Evolutionary conservation across 2,113 vertebrate genomes (phyloP).

Genomic region (Naja naja): DNA sequence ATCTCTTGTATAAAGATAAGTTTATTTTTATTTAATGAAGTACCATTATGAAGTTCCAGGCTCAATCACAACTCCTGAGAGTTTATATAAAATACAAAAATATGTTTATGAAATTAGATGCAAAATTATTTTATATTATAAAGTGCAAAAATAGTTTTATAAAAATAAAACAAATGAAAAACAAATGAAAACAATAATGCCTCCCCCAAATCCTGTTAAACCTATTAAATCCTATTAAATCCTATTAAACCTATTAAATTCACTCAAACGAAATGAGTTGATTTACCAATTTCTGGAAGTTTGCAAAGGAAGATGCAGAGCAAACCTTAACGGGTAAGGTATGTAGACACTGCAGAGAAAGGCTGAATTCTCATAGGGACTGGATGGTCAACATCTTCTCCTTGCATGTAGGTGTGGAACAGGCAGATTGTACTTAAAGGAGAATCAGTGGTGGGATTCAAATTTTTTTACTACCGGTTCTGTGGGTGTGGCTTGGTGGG

Average conservation of each 20-base stretch:
- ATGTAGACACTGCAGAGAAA: not conserved
- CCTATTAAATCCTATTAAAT: too few species aligned
- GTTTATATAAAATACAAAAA: not conserved
- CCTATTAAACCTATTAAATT: not conserved
- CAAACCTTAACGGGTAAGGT: not conserved
- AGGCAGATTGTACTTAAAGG: not conserved
- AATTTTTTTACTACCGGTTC: too few species aligned
- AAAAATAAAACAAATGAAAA: not conserved
- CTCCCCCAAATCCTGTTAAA: not conserved
- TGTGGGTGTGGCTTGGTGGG: too few species aligned
- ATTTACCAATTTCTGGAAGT: not conserved
- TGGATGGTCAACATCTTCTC: not conserved
- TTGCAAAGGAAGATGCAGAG: not conserved
- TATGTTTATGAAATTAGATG: not conserved
- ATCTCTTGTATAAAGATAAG: conserved; percentile 7
- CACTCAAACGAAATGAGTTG: not conserved
- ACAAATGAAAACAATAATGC: not conserved
- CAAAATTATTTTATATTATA: not conserved
- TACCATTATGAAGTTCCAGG: not conserved
- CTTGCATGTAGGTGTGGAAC: not conserved
- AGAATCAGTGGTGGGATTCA: not conserved
- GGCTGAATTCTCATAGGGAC: not conserved
- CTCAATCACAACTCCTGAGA: not conserved
- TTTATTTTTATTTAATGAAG: not conserved
- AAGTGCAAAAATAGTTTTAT: not conserved